phyloP scores from a whole-genome alignment of 2,113 vertebrate genomes.

The Vimba vimba region DNA sequence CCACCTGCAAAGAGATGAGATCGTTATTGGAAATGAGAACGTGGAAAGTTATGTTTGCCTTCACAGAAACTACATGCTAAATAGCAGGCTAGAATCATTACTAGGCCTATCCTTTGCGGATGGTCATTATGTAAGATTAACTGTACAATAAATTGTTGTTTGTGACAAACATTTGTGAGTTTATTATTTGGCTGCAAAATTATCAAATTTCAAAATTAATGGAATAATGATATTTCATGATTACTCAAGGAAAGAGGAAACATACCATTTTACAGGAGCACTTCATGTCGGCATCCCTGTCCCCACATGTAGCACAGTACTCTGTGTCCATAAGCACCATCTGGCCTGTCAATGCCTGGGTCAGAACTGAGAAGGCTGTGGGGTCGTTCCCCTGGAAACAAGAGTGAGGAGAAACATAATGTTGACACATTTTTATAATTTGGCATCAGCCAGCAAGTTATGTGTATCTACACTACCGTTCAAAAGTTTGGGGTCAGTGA shows the following conservation, averaged over 20 bases:
- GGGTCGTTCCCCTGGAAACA: constrained; percentile 79
- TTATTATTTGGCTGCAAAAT: neutral
- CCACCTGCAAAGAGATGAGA: constrained; percentile 75
- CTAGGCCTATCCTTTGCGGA: neutral
- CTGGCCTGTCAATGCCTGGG: constrained; percentile 85
- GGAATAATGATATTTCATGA: neutral
- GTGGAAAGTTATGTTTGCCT: neutral
- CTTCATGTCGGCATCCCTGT: constrained; percentile 82
- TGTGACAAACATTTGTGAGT: neutral
- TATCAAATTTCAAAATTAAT: neutral
- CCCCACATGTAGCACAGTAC: constrained; percentile 84
- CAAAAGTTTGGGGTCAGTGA: neutral
- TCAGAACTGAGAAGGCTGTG: constrained; percentile 84
- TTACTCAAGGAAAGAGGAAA: neutral
- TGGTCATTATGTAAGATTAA: neutral
- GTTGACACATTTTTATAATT: neutral
- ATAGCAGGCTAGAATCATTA: neutral
- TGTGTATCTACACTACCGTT: neutral
- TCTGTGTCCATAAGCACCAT: constrained; percentile 85
- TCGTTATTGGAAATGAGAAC: neutral
- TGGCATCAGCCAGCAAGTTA: neutral
- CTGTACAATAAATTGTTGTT: neutral
- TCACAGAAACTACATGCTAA: neutral
- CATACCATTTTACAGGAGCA: constrained; percentile 85
- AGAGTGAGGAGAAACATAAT: neutral